Conservation (phyloP, 2,888 invertebrate species). For the Augochlorella aurata region DNA sequence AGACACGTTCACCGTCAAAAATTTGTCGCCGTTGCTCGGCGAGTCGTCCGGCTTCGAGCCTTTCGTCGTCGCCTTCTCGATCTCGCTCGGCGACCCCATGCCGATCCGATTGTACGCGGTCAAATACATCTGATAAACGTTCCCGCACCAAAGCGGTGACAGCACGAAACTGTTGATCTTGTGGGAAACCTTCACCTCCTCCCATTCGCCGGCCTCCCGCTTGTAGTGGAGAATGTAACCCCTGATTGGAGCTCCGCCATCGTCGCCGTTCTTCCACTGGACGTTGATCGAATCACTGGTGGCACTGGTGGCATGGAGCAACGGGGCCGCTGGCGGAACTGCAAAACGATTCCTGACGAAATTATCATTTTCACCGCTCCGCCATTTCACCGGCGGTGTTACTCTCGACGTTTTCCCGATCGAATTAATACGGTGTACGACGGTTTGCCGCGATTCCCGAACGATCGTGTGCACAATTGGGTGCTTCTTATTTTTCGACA, state of each 20-base stretch:
- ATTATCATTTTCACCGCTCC: conserved; percentile 17
- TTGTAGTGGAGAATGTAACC: conserved; percentile 96
- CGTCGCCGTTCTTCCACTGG: conserved; percentile 91
- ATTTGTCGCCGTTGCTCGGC: conserved; percentile 77
- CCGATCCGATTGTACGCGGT: conserved; percentile 96
- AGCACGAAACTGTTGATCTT: conserved; percentile 90
- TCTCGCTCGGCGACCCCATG: conserved; percentile 93
- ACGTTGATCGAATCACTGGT: conserved; percentile 92
- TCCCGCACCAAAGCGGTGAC: conserved; percentile 93
- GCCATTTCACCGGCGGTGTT: not conserved
- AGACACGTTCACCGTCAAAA: conserved; percentile 90
- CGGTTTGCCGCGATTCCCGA: too few species aligned
- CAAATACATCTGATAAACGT: conserved; percentile 93
- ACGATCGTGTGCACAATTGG: too few species aligned
- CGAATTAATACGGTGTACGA: not conserved
- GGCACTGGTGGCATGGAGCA: conserved; percentile 90
- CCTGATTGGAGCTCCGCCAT: conserved; percentile 86
- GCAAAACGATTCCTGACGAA: conserved; percentile 82
- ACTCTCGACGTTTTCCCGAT: not conserved
- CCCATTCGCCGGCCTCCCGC: conserved; percentile 95
- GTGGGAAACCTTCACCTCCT: conserved; percentile 93
- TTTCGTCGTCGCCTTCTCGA: conserved; percentile 88
- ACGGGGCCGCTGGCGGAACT: conserved; percentile 94
- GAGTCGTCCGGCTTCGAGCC: conserved; percentile 80
- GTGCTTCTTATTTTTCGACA: too few species aligned